Evolutionary conservation across 2,113 vertebrate species (phyloP), one percentile per base, ranked within the genome.

Genomic region (Megatriorchis doriae): DNA sequence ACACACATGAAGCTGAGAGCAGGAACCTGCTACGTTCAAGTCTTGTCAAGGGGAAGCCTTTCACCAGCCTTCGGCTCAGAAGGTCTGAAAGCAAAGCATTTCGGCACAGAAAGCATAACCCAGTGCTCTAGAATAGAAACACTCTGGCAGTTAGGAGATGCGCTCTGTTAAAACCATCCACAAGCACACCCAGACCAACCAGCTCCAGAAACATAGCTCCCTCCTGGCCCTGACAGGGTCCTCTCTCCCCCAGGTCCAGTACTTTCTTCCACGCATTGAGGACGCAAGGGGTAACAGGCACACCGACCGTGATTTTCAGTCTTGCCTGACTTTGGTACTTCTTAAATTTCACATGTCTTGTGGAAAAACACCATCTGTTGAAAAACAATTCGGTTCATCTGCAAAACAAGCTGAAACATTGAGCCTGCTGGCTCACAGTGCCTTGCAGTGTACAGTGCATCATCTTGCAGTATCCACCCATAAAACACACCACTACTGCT

Each of bases 271-370:
- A 81, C 1, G 0, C 40, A 13, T 3, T 23, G 29, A 62, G 27
- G 62, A 73, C 86, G 31, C 0, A 0, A 77, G 21, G 56, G n/a
- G 7, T 48, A 77, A 77, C 47, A 80, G n/a, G 26, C 61, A 68
- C 0, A 0, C 25, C 23, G 15, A 56, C 18, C 0, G 0, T 1
- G 13, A 66, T 38, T 70, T 77, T 19, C 18, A 79, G 36, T 31
- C 72, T 80, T 86, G 29, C 63, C 75, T 26, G 40, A 61, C 36
- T 73, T 73, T 11, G 3, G 13, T 40, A 23, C 8, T 86, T n/a
- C 66, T 52, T 50, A 38, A 75, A 55, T 79, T 74, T 71, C 83
- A 68, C 1, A 0, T 4, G 4, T 50, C 52, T 59, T 47, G 19
- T 68, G 13, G 43, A 45, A 88, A 90, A 90, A n/a, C 58, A 73